These are phyloP conservation scores for Eristalis intricaria DNA, from an alignment of 2,888 invertebrate genomes.

Conservation along the genomic window DNA sequence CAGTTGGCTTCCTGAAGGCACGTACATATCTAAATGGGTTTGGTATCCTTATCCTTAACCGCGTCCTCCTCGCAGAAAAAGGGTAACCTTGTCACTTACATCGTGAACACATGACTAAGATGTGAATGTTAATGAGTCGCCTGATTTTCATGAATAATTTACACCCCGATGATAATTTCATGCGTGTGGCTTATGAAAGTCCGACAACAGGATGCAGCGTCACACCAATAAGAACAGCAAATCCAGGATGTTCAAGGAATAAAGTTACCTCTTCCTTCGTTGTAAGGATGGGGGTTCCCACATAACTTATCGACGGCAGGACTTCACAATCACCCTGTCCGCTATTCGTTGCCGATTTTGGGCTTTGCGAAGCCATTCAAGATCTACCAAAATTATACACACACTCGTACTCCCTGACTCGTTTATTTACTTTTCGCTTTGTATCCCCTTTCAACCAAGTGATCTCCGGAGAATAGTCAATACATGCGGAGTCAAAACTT, in stretches of 20 bases:
- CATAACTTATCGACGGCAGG: background rate
- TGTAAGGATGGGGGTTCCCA: too few relatives aligned
- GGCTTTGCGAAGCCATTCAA: background rate
- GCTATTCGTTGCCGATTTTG: background rate
- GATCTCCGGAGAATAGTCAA: background rate
- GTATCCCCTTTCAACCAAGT: background rate
- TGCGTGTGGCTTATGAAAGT: background rate
- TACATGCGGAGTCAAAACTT: constrained; percentile 2
- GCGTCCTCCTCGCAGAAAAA: background rate
- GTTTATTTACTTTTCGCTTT: constrained; percentile 1
- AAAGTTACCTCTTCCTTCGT: background rate
- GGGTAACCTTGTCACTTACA: background rate
- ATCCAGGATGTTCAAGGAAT: background rate
- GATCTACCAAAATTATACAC: background rate
- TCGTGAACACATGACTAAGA: background rate
- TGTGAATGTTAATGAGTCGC: constrained; percentile 1
- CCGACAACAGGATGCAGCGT: background rate
- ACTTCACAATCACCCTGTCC: background rate
- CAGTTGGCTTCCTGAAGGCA: background rate
- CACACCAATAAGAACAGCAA: background rate
- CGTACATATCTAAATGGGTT: background rate
- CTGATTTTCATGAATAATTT: background rate
- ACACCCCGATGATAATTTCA: background rate
- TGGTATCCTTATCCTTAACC: background rate
- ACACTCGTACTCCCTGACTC: background rate